Percentiles rank a stretch among this genome's conserved stretches.
phyloP scores from a whole-genome alignment of 2,888 invertebrate genomes.

The Aphelenchoides bicaudatus region DNA sequence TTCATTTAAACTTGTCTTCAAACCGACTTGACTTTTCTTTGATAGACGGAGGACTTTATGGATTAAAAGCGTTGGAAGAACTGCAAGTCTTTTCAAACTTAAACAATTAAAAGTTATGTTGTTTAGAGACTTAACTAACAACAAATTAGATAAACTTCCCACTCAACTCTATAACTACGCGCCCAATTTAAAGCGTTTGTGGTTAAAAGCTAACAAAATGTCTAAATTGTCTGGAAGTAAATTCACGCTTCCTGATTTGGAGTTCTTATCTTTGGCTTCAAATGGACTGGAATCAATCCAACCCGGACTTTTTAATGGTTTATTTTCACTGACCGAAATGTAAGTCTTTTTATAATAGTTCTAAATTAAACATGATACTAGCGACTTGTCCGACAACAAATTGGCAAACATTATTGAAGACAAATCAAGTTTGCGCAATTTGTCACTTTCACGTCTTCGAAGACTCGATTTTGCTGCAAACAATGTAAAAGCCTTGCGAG shows the following conservation, averaged over 20 bases:
- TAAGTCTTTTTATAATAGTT: neutral
- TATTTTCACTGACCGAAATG: neutral
- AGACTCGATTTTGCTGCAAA: slow-evolving; percentile 1
- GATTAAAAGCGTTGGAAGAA: neutral
- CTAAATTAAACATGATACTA: neutral
- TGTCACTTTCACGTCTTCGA: neutral
- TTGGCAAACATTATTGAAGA: neutral
- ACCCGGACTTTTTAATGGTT: neutral
- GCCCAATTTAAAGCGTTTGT: slow-evolving; percentile 7
- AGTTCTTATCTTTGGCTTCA: slow-evolving; percentile 10
- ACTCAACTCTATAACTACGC: neutral
- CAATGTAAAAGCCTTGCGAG: neutral
- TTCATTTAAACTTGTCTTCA: neutral
- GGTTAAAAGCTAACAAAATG: slow-evolving; percentile 2
- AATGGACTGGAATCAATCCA: slow-evolving; percentile 2
- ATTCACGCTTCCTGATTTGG: neutral
- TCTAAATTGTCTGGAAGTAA: neutral
- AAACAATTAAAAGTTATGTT: neutral
- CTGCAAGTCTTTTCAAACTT: neutral
- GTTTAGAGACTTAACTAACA: slow-evolving; percentile 5
- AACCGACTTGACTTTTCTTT: neutral
- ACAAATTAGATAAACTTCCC: neutral
- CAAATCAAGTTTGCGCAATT: neutral
- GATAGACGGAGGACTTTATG: slow-evolving; percentile 2
- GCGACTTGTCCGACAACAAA: slow-evolving; percentile 5